Evolutionary conservation across 2,797 vertebrate species (phyloP), one percentile per base, ranked within the genome.

Genomic region (Uromys caudimaculatus): DNA sequence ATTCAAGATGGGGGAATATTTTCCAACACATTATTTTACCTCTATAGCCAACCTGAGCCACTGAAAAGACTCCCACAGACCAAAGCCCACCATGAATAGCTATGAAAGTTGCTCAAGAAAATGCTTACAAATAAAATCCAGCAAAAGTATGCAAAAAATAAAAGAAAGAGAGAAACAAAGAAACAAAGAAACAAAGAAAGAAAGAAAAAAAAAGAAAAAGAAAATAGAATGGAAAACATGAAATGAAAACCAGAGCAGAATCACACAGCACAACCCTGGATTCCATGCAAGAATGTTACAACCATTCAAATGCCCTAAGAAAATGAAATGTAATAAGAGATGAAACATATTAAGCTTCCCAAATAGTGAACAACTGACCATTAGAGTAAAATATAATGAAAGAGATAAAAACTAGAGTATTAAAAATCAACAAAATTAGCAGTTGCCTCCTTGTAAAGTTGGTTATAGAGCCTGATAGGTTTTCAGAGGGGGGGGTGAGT

Each of bases 161-260:
- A n/a, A n/a, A n/a, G n/a, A n/a, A n/a, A n/a, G n/a, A n/a, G n/a
- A n/a, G n/a, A n/a, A n/a, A n/a, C n/a, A n/a, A n/a, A n/a, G n/a
- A n/a, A n/a, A n/a, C n/a, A n/a, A n/a, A n/a, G n/a, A n/a, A n/a
- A n/a, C n/a, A n/a, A n/a, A n/a, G n/a, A n/a, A n/a, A n/a, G n/a
- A n/a, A n/a, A n/a, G n/a, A n/a, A n/a, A n/a, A n/a, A n/a, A n/a
- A n/a, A n/a, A n/a, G n/a, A n/a, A n/a, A n/a, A n/a, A n/a, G 79
- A 13, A 93, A 96, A 86, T 32, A 81, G 76, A 35, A 84, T 77
- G 86, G 2, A 90, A 75, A 54, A 23, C 3, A 62, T 14, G 21
- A 73, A 89, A 67, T 87, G 32, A 78, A 94, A 77, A 54, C 69
- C 69, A 54, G 56, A 94, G 90, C 76, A 56, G 82, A 82, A 77